These are phyloP conservation scores for Elephas maximus DNA, from an alignment of 2,113 vertebrate genomes.

Conservation along the genomic window DNA sequence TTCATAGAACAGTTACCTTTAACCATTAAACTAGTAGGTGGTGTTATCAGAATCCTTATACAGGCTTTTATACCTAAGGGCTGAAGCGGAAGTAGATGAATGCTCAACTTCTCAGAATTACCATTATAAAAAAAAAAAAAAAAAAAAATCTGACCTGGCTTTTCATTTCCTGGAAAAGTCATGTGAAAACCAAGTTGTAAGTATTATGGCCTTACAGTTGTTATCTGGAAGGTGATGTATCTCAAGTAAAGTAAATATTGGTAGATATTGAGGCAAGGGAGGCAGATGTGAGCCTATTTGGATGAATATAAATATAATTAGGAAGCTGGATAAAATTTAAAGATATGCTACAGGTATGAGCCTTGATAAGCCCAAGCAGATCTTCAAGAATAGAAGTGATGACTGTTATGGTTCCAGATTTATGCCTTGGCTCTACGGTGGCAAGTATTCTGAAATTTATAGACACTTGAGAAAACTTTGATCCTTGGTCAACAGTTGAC, in stretches of 20 bases:
- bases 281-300: neutral
- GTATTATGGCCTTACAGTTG: neutral
- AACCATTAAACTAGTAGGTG: neutral
- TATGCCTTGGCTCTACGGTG: neutral
- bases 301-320: neutral
- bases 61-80: neutral
- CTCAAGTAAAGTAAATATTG: neutral
- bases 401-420: neutral
- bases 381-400: neutral
- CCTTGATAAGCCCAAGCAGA: neutral
- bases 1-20: neutral
- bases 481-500: neutral
- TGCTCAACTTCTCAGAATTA: neutral
- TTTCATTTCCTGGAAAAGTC: neutral
- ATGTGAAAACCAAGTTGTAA: neutral
- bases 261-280: neutral
- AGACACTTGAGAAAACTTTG: neutral
- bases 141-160: neutral
- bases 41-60: neutral
- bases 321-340: neutral
- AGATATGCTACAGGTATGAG: neutral
- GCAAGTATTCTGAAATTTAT: neutral
- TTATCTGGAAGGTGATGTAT: neutral
- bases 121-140: too few relatives aligned
- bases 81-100: neutral